Percentiles rank a stretch among this genome's conserved stretches.
phyloP scores from a whole-genome alignment of 2,888 invertebrate species.

The Ganaspis brasiliensis region DNA sequence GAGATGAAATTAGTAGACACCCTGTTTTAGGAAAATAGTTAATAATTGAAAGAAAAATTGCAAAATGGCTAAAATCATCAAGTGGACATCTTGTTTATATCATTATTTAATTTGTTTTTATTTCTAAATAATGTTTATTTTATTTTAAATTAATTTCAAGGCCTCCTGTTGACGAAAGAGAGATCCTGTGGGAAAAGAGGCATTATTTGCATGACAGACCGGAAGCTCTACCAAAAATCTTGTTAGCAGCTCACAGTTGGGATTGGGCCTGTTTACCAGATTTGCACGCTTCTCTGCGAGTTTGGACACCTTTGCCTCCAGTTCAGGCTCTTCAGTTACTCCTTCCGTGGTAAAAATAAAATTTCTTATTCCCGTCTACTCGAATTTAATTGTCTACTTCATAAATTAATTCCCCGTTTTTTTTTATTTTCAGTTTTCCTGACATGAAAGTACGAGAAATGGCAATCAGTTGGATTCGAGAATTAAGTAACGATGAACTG shows the following conservation, averaged over 20 bases:
- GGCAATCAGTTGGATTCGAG: slow-evolving; percentile 91
- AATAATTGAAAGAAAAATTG: neutral
- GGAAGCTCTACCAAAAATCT: slow-evolving; percentile 92
- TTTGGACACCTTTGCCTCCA: slow-evolving; percentile 94
- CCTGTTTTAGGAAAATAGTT: too few species aligned
- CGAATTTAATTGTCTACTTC: too few species aligned
- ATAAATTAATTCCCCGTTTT: slow-evolving; percentile 5
- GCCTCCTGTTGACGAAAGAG: slow-evolving; percentile 87
- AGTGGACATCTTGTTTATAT: too few species aligned
- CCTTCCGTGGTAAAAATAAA: slow-evolving; percentile 88
- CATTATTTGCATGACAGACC: slow-evolving; percentile 93
- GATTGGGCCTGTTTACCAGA: slow-evolving; percentile 93
- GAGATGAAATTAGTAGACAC: too few species aligned
- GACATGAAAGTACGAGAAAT: slow-evolving; percentile 93
- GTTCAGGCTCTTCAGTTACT: slow-evolving; percentile 95
- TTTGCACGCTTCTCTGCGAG: slow-evolving; percentile 91
- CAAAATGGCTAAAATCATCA: too few species aligned
- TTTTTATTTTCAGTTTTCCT: slow-evolving; percentile 87
- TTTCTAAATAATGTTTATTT: too few species aligned
- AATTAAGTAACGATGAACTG: slow-evolving; percentile 92
- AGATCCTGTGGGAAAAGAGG: slow-evolving; percentile 96
- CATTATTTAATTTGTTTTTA: neutral
- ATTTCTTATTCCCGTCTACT: too few species aligned
- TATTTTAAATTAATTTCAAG: slow-evolving; percentile 72
- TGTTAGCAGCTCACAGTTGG: slow-evolving; percentile 95